These are phyloP conservation scores for Drosophila subquinaria DNA, from an alignment of 2,888 invertebrate species.

Conservation along the genomic window DNA sequence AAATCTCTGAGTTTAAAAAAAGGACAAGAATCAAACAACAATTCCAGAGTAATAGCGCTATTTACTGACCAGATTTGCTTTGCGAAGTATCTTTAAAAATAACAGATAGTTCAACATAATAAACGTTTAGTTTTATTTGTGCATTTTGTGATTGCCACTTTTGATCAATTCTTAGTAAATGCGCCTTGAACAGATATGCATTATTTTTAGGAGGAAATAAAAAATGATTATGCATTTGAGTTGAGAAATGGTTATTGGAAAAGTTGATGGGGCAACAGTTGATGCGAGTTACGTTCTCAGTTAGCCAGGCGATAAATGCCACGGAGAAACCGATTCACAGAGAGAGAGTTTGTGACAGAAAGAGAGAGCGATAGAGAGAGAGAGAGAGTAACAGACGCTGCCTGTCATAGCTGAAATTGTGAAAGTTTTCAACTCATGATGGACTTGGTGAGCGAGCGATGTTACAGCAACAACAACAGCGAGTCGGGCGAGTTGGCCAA, in stretches of 20 bases:
- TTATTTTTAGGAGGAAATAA: conserved; percentile 10
- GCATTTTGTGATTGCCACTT: conserved; percentile 2
- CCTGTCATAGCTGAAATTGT: conserved; percentile 21
- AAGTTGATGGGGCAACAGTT: conserved; percentile 16
- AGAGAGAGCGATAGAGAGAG: not conserved
- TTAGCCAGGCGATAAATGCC: conserved; percentile 18
- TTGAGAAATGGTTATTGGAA: conserved; percentile 17
- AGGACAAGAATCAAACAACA: not conserved
- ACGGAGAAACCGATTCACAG: not conserved
- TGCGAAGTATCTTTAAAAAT: not conserved
- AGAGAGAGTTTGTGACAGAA: not conserved
- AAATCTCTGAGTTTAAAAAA: not conserved
- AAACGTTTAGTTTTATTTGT: not conserved
- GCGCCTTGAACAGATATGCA: not conserved
- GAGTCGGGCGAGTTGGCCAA: not conserved
- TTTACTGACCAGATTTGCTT: not conserved
- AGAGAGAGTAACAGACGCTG: not conserved
- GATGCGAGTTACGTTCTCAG: conserved; percentile 15
- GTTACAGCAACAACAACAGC: not conserved
- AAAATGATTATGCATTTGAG: conserved; percentile 18
- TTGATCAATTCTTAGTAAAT: conserved; percentile 5
- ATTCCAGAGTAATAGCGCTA: not conserved
- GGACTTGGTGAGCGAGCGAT: conserved; percentile 2
- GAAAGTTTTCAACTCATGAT: conserved; percentile 27
- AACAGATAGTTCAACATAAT: not conserved